These are phyloP conservation scores for Papilio polyxenes DNA, from an alignment of 1,140 invertebrate species.

Conservation along the genomic window DNA sequence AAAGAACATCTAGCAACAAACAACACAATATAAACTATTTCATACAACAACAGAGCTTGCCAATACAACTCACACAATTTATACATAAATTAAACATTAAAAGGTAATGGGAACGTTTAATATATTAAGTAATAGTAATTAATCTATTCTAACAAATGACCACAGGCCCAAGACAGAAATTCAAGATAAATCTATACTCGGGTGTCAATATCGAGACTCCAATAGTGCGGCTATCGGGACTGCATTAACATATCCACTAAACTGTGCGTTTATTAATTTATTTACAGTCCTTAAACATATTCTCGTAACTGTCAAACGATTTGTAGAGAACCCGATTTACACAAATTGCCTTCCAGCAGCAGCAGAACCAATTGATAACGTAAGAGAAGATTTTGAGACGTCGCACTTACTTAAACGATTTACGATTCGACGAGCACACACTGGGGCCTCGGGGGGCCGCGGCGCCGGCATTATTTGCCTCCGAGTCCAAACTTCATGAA, in stretches of 20 bases:
- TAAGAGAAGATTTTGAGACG: constrained; percentile 43
- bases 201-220: constrained; percentile 64
- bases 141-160: constrained; percentile 68
- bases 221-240: constrained; percentile 73
- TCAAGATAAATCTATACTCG: constrained; percentile 65
- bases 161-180: constrained; percentile 67
- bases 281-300: constrained; percentile 59
- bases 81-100: constrained; percentile 40
- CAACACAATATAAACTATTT: constrained; percentile 39
- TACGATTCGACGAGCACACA: constrained; percentile 38
- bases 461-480: constrained; percentile 84
- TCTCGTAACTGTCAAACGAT: constrained; percentile 56
- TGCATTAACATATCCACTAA: constrained; percentile 78
- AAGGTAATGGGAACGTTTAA: constrained; percentile 41
- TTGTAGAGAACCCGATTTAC: constrained; percentile 59
- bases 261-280: constrained; percentile 79
- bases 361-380: constrained; percentile 52
- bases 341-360: constrained; percentile 43
- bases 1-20: constrained; percentile 38
- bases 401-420: constrained; percentile 40
- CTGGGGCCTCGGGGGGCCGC: constrained; percentile 58
- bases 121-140: constrained; percentile 43
- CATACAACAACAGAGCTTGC: constrained; percentile 28
- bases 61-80: constrained; percentile 32
- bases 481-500: constrained; percentile 95